phyloP scores from a whole-genome alignment of 2,797 vertebrate genomes.

The Euphonia xanthogaster region DNA sequence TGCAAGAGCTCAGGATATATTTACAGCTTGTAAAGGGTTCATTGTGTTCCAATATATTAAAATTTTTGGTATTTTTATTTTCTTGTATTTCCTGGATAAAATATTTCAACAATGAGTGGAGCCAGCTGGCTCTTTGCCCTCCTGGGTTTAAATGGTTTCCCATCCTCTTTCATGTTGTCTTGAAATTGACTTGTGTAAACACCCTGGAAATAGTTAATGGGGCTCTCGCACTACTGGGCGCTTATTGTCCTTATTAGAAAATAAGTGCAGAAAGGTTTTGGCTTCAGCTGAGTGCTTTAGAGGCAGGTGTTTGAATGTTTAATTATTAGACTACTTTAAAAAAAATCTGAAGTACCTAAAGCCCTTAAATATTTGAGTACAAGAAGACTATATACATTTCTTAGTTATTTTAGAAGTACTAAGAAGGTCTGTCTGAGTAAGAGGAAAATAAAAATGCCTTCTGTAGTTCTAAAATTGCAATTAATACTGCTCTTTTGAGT shows the following conservation, averaged over 20 bases:
- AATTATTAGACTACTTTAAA: not conserved
- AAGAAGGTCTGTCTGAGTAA: not conserved
- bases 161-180: not conserved
- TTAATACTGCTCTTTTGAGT: not conserved
- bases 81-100: conserved; percentile 56
- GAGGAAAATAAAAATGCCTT: not conserved
- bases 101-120: not conserved
- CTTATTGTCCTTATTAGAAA: not conserved
- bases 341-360: not conserved
- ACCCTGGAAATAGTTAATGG: not conserved
- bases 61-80: conserved; percentile 31
- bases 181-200: not conserved
- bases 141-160: conserved; percentile 35
- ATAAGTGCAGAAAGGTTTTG: not conserved
- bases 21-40: conserved; percentile 28
- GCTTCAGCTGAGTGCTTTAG: not conserved
- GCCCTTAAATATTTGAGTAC: not conserved
- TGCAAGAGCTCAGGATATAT: not conserved
- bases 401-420: not conserved
- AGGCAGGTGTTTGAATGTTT: not conserved
- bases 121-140: conserved; percentile 54
- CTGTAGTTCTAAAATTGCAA: conserved; percentile 2
- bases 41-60: conserved; percentile 20
- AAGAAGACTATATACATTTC: not conserved
- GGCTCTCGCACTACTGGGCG: not conserved